Evolutionary conservation across 2,888 invertebrate species (phyloP), one percentile per base, ranked within the genome.

Genomic region (Diaperis boleti): DNA sequence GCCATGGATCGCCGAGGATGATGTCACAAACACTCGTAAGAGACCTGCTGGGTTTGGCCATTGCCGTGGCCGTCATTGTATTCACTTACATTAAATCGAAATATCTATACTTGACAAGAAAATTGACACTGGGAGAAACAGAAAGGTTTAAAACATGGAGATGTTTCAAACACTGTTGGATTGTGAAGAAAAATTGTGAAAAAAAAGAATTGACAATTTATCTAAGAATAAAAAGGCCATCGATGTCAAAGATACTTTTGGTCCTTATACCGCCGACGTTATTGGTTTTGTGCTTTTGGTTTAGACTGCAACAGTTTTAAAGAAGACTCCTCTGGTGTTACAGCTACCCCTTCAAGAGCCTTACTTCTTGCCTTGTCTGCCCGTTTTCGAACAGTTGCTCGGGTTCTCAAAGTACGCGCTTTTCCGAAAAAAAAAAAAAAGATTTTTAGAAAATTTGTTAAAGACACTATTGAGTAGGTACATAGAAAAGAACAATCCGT

Each of bases 211-310:
- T 14, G n/a, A 22, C 2, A 26, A 3, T 1, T 26, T 26, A 5
- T 6, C n/a, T 6, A 5, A 5, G 6, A 1, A 5, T 2, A 26
- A 26, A 3, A 1, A 26, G 13, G 26, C 61, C 6, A 22, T 61
- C 7, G 73, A 77, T 41, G 69, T 76, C 13, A 76, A 84, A 4
- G 84, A 86, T 29, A 79, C 85, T 26, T 82, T 84, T 63, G 84
- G 84, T 1, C 83, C 83, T 64, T 87, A 84, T 70, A 83, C 86
- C 0, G 85, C 86, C 79, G 86, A 87, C 69, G 83, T 86, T 1
- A 85, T 87, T 15, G 86, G 85, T 0, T 84, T 45, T 84, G 85
- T 47, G 87, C 85, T 6, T 87, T 87, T 72, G 87, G 87, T 18
- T 79, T 87, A 2, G 84, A 86, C 62, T 84, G 84, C 65, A 84